Evolutionary conservation across 2,113 vertebrate genomes (phyloP), one percentile per base, ranked within the genome.

Genomic region (Euleptes europaea): DNA sequence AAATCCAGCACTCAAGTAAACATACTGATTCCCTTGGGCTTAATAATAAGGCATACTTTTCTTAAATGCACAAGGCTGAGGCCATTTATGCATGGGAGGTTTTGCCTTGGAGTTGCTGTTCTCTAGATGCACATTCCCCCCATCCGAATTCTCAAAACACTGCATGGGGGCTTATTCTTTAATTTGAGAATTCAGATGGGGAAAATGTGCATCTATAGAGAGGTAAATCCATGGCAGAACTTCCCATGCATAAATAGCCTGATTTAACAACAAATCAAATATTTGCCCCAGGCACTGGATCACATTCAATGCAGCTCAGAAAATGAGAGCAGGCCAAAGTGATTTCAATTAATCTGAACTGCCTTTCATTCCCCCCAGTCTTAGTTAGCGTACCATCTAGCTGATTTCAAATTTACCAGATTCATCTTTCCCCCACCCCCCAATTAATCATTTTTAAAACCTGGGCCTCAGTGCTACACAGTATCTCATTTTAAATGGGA

Each of bases 61-160:
- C 80, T 85, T 85, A 85, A 85, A 65, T 21, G 42, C 42, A 21
- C n/a, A 73, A 65, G 69, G 77, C n/a, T 85, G 69, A 73, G n/a
- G n/a, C n/a, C n/a, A n/a, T n/a, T n/a, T n/a, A n/a, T n/a, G n/a
- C n/a, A n/a, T n/a, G n/a, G n/a, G n/a, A n/a, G n/a, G n/a, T n/a
- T n/a, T n/a, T n/a, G n/a, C n/a, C n/a, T n/a, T n/a, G n/a, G n/a
- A n/a, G n/a, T n/a, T n/a, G n/a, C n/a, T n/a, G n/a, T n/a, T n/a
- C n/a, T n/a, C n/a, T n/a, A n/a, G n/a, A n/a, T n/a, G n/a, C n/a
- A n/a, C n/a, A n/a, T n/a, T n/a, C n/a, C n/a, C n/a, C n/a, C n/a
- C n/a, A n/a, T n/a, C n/a, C n/a, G n/a, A n/a, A n/a, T n/a, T n/a
- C n/a, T n/a, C n/a, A n/a, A n/a, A n/a, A n/a, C n/a, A n/a, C n/a